Evolutionary conservation across 2,797 vertebrate genomes (phyloP).

Genomic region (Labroides dimidiatus): DNA sequence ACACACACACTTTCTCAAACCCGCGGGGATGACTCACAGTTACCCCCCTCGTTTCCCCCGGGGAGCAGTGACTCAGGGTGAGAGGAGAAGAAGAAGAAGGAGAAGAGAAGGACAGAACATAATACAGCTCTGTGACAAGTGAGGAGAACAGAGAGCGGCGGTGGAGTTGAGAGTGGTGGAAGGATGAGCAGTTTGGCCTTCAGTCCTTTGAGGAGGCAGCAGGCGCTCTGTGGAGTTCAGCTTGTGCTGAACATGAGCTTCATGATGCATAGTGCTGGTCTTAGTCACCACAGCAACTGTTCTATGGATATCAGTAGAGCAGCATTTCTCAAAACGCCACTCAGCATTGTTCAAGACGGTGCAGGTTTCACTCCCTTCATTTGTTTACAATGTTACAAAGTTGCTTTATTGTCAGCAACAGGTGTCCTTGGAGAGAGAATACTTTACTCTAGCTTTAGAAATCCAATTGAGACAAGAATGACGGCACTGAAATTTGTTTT

Average conservation of each 20-base stretch:
- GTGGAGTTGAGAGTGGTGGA: constrained; percentile 28
- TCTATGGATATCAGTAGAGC: constrained; percentile 36
- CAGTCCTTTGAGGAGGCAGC: constrained; percentile 75
- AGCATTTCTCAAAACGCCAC: constrained; percentile 39
- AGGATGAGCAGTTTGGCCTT: constrained; percentile 80
- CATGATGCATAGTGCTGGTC: constrained; percentile 63
- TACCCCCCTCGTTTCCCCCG: constrained; percentile 69
- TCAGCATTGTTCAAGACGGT: constrained; percentile 35
- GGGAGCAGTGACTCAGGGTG: constrained; percentile 76
- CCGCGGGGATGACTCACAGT: constrained; percentile 70
- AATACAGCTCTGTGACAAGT: constrained; percentile 40
- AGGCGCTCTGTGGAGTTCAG: constrained; percentile 52
- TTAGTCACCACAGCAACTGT: constrained; percentile 80
- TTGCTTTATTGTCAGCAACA: constrained; percentile 3
- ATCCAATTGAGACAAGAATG: neutral
- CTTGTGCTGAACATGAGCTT: constrained; percentile 65
- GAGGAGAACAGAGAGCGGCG: constrained; percentile 40
- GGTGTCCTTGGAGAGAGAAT: neutral
- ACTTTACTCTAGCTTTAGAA: neutral
- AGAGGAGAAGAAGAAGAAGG: constrained; percentile 54
- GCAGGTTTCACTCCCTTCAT: neutral
- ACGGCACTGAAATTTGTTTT: neutral
- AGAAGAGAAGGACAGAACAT: constrained; percentile 56
- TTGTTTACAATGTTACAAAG: constrained; percentile 4
- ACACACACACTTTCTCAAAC: constrained; percentile 35